These are phyloP conservation scores for Eulimnadia texana DNA, from an alignment of 1,140 invertebrate species.

Conservation along the genomic window DNA sequence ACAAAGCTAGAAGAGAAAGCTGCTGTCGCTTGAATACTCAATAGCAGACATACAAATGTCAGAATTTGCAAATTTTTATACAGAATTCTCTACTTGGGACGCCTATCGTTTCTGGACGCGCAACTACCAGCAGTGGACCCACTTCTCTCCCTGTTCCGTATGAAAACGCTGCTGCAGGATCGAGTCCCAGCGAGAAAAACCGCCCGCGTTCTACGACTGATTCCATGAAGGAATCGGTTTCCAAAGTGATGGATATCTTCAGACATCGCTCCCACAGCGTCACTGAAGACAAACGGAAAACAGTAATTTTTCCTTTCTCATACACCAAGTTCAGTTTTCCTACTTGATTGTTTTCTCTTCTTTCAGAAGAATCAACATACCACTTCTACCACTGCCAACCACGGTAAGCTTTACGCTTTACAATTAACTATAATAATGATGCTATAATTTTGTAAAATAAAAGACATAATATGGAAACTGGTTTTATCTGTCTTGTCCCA, in stretches of 20 bases:
- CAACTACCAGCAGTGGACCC: constrained; percentile 13
- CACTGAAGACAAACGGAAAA: constrained; percentile 53
- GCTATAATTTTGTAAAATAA: background rate
- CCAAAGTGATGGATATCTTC: constrained; percentile 79
- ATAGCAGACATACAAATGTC: too few relatives aligned
- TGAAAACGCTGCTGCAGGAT: constrained; percentile 14
- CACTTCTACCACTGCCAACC: background rate
- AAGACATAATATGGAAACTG: too few relatives aligned
- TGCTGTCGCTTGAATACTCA: too few relatives aligned
- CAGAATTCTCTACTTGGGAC: constrained; percentile 31
- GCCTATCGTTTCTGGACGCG: constrained; percentile 17
- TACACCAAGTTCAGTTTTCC: too few relatives aligned
- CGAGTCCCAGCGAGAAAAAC: constrained; percentile 16
- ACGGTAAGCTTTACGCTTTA: background rate
- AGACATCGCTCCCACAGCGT: constrained; percentile 58
- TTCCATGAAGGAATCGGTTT: constrained; percentile 31
- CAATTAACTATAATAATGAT: background rate
- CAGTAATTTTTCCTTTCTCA: constrained; percentile 35
- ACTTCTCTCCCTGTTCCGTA: background rate
- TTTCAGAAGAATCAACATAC: background rate
- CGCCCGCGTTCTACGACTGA: constrained; percentile 33
- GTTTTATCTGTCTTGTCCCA: too few relatives aligned
- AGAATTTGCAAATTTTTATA: too few relatives aligned
- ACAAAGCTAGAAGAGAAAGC: too few relatives aligned
- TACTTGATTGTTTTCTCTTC: too few relatives aligned